A percentile compares a stretch with the other conserved stretches of the same genome.
Conservation (phyloP, 2,113 vertebrate genomes). For the Pristiophorus japonicus region DNA sequence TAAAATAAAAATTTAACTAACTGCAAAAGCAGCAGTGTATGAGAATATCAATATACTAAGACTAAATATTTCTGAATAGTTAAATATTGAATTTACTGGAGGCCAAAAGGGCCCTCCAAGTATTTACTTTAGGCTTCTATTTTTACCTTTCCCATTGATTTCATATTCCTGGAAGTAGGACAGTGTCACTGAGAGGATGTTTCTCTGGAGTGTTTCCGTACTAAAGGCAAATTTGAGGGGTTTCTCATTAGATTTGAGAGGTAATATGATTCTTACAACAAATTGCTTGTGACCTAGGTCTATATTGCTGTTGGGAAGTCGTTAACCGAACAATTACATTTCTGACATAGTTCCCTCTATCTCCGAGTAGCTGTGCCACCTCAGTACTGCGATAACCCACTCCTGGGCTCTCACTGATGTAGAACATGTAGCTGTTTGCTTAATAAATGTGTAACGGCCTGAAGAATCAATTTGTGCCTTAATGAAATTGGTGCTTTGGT, state of each 20-base stretch:
- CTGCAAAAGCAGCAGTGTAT: background rate
- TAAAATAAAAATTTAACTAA: background rate
- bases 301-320: background rate
- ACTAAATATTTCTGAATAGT: slow-evolving; percentile 17
- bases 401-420: background rate
- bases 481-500: background rate
- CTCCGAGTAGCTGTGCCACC: background rate
- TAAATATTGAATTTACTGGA: background rate
- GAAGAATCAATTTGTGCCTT: background rate
- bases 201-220: background rate
- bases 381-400: background rate
- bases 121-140: too few relatives aligned
- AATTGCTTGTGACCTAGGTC: background rate
- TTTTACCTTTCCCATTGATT: background rate
- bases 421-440: background rate
- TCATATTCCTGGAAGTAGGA: slow-evolving; percentile 4
- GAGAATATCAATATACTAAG: background rate
- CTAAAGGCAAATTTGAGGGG: background rate
- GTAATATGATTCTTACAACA: slow-evolving; percentile 8
- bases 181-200: background rate
- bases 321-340: background rate
- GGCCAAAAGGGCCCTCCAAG: background rate
- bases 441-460: background rate
- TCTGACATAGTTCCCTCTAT: background rate
- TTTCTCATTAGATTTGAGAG: background rate